phyloP scores from a whole-genome alignment of 2,797 vertebrate species.

The Rhinichthys osculus region DNA sequence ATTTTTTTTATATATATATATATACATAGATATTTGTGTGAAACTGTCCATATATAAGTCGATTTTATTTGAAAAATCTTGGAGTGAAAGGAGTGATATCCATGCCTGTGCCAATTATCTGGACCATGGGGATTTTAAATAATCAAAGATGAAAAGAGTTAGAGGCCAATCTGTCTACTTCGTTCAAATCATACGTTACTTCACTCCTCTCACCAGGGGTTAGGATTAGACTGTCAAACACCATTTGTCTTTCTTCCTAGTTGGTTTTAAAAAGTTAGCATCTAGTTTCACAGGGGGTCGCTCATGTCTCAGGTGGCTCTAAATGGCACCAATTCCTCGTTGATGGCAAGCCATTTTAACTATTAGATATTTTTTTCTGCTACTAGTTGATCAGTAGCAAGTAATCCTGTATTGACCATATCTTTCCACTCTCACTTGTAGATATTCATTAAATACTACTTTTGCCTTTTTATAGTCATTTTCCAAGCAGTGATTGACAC shows the following conservation, averaged over 20 bases:
- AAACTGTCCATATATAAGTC: too few species aligned
- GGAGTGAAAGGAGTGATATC: background rate
- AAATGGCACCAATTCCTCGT: constrained; percentile 82
- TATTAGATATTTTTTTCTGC: background rate
- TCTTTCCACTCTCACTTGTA: too few species aligned
- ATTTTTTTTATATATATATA: too few species aligned
- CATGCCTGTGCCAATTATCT: constrained; percentile 12
- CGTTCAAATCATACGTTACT: background rate
- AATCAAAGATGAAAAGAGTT: background rate
- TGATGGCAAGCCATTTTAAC: constrained; percentile 59
- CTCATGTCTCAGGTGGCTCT: constrained; percentile 82
- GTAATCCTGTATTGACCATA: background rate
- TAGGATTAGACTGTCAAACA: constrained; percentile 9
- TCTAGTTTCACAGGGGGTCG: constrained; percentile 87
- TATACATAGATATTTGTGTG: too few species aligned
- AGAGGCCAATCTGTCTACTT: constrained; percentile 11
- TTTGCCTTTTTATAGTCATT: background rate
- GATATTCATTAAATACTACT: background rate
- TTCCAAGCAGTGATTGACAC: background rate
- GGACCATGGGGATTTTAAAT: background rate
- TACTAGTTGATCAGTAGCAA: constrained; percentile 71
- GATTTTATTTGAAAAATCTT: background rate
- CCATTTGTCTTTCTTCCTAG: constrained; percentile 76
- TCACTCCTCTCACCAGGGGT: background rate
- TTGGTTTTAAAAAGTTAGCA: constrained; percentile 72